Percentiles rank a stretch among this genome's conserved stretches.
Conservation (phyloP, 2,113 vertebrate genomes). For the Alectura lathami region DNA sequence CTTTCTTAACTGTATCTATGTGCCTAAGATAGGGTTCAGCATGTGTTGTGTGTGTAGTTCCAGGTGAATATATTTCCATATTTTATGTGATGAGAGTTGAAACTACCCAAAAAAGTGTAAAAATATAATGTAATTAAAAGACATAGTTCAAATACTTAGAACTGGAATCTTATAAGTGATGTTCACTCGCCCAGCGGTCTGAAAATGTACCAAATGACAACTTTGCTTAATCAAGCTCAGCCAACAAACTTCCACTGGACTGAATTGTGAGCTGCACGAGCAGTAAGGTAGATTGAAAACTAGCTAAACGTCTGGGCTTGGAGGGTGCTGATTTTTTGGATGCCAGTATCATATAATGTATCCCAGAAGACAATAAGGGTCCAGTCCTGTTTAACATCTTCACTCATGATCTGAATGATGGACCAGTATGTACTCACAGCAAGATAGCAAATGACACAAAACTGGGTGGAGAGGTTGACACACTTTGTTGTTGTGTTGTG, state of each 20-base stretch:
- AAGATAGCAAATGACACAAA: not conserved
- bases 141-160: not conserved
- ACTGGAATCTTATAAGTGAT: not conserved
- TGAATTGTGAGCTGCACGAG: not conserved
- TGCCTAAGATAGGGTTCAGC: constrained; percentile 47
- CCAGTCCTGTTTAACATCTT: not conserved
- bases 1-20: constrained; percentile 26
- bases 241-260: not conserved
- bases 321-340: not conserved
- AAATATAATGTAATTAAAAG: constrained; percentile 17
- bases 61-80: constrained; percentile 23
- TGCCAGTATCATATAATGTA: not conserved
- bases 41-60: not conserved
- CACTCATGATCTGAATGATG: not conserved
- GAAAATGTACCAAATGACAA: not conserved
- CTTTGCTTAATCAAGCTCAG: not conserved
- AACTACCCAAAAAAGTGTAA: constrained; percentile 4
- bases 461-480: not conserved
- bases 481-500: not conserved
- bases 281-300: not conserved
- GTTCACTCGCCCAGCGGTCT: not conserved
- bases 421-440: not conserved
- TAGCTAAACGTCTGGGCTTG: not conserved
- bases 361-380: not conserved
- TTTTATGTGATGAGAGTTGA: constrained; percentile 1